Conservation (phyloP, 2,113 vertebrate species). For the Engraulis encrasicolus region DNA sequence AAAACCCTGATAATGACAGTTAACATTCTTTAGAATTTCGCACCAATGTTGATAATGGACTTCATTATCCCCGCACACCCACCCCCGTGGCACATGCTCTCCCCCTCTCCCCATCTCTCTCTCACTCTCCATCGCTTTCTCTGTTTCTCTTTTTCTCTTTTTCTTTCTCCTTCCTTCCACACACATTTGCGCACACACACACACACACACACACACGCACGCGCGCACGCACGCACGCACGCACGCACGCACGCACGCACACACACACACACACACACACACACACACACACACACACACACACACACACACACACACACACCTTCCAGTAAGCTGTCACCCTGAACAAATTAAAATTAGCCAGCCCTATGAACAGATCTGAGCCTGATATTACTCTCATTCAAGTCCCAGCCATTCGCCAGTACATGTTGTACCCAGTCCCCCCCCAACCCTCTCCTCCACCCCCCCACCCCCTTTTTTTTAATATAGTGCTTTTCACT, state of each 20-base stretch:
- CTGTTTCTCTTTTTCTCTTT: not conserved
- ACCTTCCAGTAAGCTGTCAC: slow-evolving; percentile 71
- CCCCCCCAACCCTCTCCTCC: too few species aligned
- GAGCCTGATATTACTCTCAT: slow-evolving; percentile 67
- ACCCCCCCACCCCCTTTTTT: too few species aligned
- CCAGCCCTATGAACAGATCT: slow-evolving; percentile 65
- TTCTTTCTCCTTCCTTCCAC: too few species aligned
- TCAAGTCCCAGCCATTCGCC: slow-evolving; percentile 58
- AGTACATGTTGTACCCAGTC: slow-evolving; percentile 46
- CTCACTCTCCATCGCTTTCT: not conserved
- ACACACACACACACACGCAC: not conserved
- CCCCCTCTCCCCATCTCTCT: not conserved
- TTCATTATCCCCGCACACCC: slow-evolving; percentile 70
- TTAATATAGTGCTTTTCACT: slow-evolving; percentile 68
- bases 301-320: not conserved
- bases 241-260: not conserved
- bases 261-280: slow-evolving; percentile 13
- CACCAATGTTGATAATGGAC: slow-evolving; percentile 75
- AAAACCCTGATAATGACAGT: slow-evolving; percentile 71
- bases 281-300: not conserved
- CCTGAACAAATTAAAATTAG: slow-evolving; percentile 78
- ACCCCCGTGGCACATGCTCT: not conserved
- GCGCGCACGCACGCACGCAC: too few species aligned
- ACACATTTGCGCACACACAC: too few species aligned
- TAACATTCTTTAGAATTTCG: slow-evolving; percentile 74